Evolutionary conservation across 2,888 invertebrate species (phyloP).

Genomic region (Drosophila neutralis): DNA sequence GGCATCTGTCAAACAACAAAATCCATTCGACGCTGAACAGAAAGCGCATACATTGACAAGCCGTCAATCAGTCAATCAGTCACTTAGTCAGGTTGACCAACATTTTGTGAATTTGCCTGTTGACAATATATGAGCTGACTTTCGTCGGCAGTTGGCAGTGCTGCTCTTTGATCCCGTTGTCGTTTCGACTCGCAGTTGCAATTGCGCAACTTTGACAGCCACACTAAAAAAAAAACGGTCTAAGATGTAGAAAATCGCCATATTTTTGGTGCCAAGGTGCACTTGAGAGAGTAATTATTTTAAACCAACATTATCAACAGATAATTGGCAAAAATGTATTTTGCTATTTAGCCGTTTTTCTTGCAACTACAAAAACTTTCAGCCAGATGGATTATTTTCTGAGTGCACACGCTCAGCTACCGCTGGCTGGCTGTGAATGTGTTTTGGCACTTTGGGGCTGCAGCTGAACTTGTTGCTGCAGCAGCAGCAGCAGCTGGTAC

Average conservation of each 20-base stretch:
- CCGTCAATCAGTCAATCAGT: constrained; percentile 41
- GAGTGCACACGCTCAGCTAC: neutral
- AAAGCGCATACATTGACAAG: constrained; percentile 37
- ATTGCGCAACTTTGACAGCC: neutral
- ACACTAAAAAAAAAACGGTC: neutral
- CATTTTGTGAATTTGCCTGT: constrained; percentile 31
- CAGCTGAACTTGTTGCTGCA: constrained; percentile 46
- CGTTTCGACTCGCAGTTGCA: constrained; percentile 17
- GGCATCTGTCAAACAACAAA: constrained; percentile 44
- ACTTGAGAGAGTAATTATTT: neutral
- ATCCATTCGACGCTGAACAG: constrained; percentile 30
- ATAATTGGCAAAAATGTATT: neutral
- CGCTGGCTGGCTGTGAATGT: constrained; percentile 10
- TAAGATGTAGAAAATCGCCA: neutral
- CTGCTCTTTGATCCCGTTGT: constrained; percentile 7
- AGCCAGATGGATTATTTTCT: neutral
- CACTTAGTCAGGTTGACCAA: neutral
- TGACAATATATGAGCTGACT: constrained; percentile 2
- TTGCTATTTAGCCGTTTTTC: neutral
- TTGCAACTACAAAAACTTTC: neutral
- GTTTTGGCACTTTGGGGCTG: constrained; percentile 16
- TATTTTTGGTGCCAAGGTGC: neutral
- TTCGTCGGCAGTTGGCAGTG: neutral
- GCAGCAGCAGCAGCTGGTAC: neutral
- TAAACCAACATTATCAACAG: neutral